Percentiles rank a stretch among this genome's conserved stretches.
Conservation (phyloP, 2,888 invertebrate genomes). For the Geotrupes spiniger region DNA sequence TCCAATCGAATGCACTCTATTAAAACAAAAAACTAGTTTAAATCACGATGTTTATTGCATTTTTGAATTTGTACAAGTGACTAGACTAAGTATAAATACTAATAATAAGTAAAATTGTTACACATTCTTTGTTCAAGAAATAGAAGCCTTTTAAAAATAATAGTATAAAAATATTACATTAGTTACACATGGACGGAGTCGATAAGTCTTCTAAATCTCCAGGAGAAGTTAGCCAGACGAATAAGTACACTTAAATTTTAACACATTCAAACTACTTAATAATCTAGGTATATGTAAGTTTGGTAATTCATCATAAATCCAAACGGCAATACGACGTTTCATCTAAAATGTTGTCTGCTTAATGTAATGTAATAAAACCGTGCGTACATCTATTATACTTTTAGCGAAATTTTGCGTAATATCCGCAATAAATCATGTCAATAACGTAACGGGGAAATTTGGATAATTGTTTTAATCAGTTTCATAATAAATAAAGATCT, state of each 20-base stretch:
- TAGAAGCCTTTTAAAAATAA: background rate
- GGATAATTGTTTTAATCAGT: no score
- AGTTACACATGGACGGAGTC: conserved; percentile 5
- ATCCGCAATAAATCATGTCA: no score
- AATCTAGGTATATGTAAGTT: no score
- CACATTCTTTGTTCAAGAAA: background rate
- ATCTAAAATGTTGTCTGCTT: no score
- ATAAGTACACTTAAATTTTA: conserved; percentile 5
- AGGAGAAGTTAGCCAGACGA: background rate
- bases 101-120: background rate
- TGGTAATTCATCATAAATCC: no score
- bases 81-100: conserved; percentile 5
- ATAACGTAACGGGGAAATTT: no score
- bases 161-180: conserved; percentile 4
- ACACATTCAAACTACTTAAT: conserved; percentile 1
- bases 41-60: conserved; percentile 1
- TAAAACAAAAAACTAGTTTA: background rate
- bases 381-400: no score
- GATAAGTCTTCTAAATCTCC: background rate
- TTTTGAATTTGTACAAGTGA: conserved; percentile 5
- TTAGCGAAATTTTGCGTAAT: no score
- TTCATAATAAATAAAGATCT: no score
- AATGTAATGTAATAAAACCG: no score
- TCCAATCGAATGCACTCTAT: no score
- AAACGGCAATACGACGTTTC: no score